Evolutionary conservation across 2,797 vertebrate genomes (phyloP), one percentile per base, ranked within the genome.

Genomic region (Clarias laeviceps): DNA sequence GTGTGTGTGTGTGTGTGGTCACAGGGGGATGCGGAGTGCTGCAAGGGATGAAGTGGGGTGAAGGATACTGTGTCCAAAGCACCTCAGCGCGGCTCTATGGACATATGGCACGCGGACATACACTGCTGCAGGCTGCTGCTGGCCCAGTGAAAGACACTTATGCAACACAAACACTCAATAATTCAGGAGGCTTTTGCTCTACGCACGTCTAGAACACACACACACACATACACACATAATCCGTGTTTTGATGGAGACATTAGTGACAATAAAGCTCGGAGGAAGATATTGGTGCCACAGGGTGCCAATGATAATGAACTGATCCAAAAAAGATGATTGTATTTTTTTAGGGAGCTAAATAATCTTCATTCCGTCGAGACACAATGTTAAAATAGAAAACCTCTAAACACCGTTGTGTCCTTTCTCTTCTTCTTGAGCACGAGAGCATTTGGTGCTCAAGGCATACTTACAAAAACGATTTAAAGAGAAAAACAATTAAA

Each of bases 101-200:
- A 89, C 89, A 90, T 90, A 90, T 89, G 89, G 89, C 84, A 84
- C 20, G 45, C 8, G 62, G 80, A 86, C 87, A 85, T 84, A 85
- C 32, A 50, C 65, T 68, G 85, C 89, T 87, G 76, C 87, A 84
- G 87, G 88, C 82, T 74, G 45, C 66, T 88, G 62, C 76, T 84
- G 77, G 77, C 85, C 84, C 88, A 77, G 83, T 24, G 66, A 87
- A 87, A 83, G 85, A 84, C 83, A 83, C 88, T 88, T 87, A 84
- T 80, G 87, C 87, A 90, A 88, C 86, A 89, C 82, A 90, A 85
- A 84, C 64, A 88, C 90, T 91, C 88, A 88, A 90, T 90, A 76
- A 88, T 90, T 88, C 84, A 90, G 80, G 62, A 88, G 37, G 72
- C 62, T 84, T 54, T 74, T 56, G 7, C 79, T 84, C 22, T 69